Base-by-base conservation (phyloP, 2,113 vertebrate species). In the Centrocercus urophasianus region DNA sequence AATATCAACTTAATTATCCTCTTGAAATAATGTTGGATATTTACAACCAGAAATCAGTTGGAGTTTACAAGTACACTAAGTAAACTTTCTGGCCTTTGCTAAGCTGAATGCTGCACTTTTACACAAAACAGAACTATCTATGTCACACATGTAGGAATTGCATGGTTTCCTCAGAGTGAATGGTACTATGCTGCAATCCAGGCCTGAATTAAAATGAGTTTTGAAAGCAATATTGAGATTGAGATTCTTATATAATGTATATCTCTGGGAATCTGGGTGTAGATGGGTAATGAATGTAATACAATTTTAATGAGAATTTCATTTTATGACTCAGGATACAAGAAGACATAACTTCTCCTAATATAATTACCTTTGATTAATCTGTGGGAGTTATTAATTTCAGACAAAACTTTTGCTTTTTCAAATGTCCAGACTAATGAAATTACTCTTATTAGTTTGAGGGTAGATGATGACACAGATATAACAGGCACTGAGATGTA, bases 281-380 rank as follows among this genome's bases (percentile, higher is more conserved):
- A 94, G 89, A 79, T 82, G 85, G 69, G 83, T 95, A 96, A 97
- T 94, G 93, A 97, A 96, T 97, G 80, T 86, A 97, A 96, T 97
- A 97, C 93, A 94, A 82, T 93, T 95, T 97, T 97, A 97, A 97
- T 97, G 93, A 97, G 92, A 94, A 95, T 90, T 96, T 97, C 93
- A 90, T 94, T 95, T 97, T 86, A 96, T 96, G 95, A 96, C 90
- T 95, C 90, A 88, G 96, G 94, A 96, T 97, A 93, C 96, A 94
- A 82, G 93, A 90, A 95, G 96, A 96, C 95, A 94, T 97, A 95
- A 94, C 92, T 96, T 97, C 90, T 96, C 27, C 71, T 97, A 94
- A 96, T 95, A 89, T 95, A 97, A 96, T 97, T 97, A 95, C 34
- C 92, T 97, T 97, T 97, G 95, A 97, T 97, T 97, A 97, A 97